Conservation (phyloP, 2,888 invertebrate genomes). For the Chesias legatella region DNA sequence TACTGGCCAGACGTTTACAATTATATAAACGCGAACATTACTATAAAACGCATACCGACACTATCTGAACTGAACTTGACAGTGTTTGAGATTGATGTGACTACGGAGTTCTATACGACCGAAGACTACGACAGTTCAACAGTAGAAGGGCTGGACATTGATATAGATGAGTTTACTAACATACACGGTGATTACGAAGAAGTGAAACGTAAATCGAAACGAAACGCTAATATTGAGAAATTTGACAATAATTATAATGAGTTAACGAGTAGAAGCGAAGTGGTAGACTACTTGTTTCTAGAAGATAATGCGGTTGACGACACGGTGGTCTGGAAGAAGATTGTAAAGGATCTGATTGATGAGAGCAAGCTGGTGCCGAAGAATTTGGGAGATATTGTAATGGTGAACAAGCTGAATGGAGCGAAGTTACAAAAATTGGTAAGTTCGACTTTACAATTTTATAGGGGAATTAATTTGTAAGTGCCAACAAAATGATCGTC, state of each 20-base stretch:
- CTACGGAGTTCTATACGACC: constrained; percentile 51
- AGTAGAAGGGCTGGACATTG: constrained; percentile 36
- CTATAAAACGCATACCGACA: constrained; percentile 63
- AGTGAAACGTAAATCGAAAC: constrained; percentile 26
- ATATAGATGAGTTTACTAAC: constrained; percentile 43
- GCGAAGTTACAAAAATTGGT: constrained; percentile 29
- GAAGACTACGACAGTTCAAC: constrained; percentile 41
- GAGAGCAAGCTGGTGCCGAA: constrained; percentile 48
- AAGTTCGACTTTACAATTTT: too few species aligned
- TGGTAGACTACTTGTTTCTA: constrained; percentile 55
- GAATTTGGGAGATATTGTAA: constrained; percentile 47
- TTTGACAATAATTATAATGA: constrained; percentile 41
- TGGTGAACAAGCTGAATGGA: constrained; percentile 32
- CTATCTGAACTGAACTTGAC: constrained; percentile 58
- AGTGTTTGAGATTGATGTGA: constrained; percentile 40
- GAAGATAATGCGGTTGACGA: constrained; percentile 31
- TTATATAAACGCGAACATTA: constrained; percentile 65
- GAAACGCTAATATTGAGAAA: constrained; percentile 33
- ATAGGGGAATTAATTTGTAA: too few species aligned
- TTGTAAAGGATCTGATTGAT: constrained; percentile 47
- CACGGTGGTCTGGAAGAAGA: constrained; percentile 26
- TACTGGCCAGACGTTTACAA: constrained; percentile 70
- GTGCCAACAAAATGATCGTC: too few species aligned
- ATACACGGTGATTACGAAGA: constrained; percentile 37
- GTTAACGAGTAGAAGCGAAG: constrained; percentile 34